These are phyloP conservation scores for Ormyrus pomaceus DNA, from an alignment of 2,888 invertebrate species.

Conservation along the genomic window DNA sequence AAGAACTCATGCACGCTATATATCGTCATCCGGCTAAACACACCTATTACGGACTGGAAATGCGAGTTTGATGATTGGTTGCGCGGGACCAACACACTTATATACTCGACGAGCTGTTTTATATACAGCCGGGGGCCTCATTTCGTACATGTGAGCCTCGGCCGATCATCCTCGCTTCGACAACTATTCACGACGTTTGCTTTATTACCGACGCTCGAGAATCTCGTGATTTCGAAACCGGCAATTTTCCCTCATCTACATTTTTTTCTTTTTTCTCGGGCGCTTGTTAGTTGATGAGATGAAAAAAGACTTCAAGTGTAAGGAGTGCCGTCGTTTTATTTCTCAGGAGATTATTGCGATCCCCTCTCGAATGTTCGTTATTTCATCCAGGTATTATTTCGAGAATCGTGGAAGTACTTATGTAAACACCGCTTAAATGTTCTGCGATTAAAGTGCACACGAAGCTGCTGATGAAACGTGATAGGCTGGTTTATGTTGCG, in stretches of 20 bases:
- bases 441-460: too few relatives aligned
- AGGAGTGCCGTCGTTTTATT: background rate
- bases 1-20: background rate
- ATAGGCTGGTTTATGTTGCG: too few relatives aligned
- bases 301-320: too few relatives aligned
- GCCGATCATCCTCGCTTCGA: slow-evolving; percentile 25
- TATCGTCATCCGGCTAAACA: slow-evolving; percentile 66
- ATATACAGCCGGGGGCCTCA: background rate
- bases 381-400: too few relatives aligned
- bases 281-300: too few relatives aligned
- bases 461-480: too few relatives aligned
- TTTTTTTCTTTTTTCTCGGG: background rate
- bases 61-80: slow-evolving; percentile 75
- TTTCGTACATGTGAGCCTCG: background rate
- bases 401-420: too few relatives aligned
- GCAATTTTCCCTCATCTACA: slow-evolving; percentile 24
- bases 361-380: too few relatives aligned
- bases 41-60: slow-evolving; percentile 71
- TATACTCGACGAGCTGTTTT: background rate
- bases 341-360: slow-evolving; percentile 7
- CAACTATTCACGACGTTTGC: slow-evolving; percentile 13
- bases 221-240: background rate
- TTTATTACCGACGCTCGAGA: background rate
- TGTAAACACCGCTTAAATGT: too few relatives aligned
- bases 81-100: slow-evolving; percentile 45